phyloP scores from a whole-genome alignment of 2,888 invertebrate species.

The Lithophane socia region DNA sequence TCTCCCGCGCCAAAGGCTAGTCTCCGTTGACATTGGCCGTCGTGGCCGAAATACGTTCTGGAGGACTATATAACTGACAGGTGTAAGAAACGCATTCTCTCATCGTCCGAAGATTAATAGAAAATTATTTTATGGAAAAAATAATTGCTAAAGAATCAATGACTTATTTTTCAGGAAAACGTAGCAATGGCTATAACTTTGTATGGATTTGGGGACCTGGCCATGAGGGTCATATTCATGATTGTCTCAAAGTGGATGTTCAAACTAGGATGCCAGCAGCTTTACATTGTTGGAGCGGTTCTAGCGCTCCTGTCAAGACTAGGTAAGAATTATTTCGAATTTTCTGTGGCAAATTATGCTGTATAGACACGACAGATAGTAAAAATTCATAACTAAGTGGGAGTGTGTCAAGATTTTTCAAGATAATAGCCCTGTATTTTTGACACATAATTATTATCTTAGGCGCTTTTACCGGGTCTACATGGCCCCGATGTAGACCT shows the following conservation, averaged over 20 bases:
- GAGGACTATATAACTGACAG: no score
- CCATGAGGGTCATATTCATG: conserved; percentile 44
- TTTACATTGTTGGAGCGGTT: conserved; percentile 44
- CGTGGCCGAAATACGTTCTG: no score
- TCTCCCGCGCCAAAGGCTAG: no score
- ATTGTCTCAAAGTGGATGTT: conserved; percentile 49
- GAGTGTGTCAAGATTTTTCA: neutral
- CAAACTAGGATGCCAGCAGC: conserved; percentile 42
- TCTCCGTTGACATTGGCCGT: no score
- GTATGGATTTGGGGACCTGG: conserved; percentile 47
- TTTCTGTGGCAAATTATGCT: no score
- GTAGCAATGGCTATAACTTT: conserved; percentile 45
- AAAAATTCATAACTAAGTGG: neutral
- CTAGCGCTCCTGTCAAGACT: conserved; percentile 48
- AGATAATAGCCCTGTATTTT: neutral
- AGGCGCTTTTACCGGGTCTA: no score
- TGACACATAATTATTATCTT: neutral
- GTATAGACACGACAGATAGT: neutral
- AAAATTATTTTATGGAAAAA: no score
- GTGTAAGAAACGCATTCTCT: no score
- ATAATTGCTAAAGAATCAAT: neutral
- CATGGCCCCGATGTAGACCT: no score
- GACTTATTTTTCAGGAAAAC: conserved; percentile 34
- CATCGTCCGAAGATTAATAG: no score
- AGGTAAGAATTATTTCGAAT: conserved; percentile 18